Base-by-base conservation (phyloP, 1,140 invertebrate species). In the Brevipalpus yothersi region DNA sequence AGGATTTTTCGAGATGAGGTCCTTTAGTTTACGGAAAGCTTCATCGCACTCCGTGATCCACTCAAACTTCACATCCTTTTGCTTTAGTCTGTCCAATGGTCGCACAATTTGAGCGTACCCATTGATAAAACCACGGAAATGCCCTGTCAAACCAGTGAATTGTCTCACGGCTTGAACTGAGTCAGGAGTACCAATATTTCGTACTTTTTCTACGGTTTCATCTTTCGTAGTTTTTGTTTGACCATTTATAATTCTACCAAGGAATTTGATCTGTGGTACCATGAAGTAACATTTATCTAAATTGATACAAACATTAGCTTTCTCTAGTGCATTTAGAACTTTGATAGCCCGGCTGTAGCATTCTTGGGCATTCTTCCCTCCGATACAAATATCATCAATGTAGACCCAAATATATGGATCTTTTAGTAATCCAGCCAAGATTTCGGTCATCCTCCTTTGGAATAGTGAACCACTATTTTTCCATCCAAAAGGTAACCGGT, bases 91-190 rank as follows among this genome's bases (percentile, higher is more conserved):
- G 13, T 19, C 39, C 40, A 60, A 19, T 12, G 58, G 58, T 23
- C 61, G 58, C 39, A 69, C 63, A 31, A 70, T 57, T n/a, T 60
- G 53, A 5, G 71, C 68, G 41, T 70, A 68, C 58, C 69, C 53
- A 47, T 45, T 23, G 66, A 65, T 60, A 56, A 65, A 65, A 40
- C 19, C 40, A 49, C 64, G 62, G 55, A 60, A 65, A 40, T 54
- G 53, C 21, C 53, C 53, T 21, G 53, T 54, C 5, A 54, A 15
- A 23, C 53, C 53, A 8, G 53, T 54, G 39, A 54, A 54, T 31
- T 40, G 39, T 23, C 53, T 23, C 13, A 54, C 7, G 5, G 21
- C 12, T 8, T 54, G 53, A 23, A 54, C 5, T 23, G 21, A 13
- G 10, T 54, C 19, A 21, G 53, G 53, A 8, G 21, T 11, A 23